Percentiles rank a stretch among this genome's conserved stretches.
Conservation (phyloP, 2,888 invertebrate species). For the Nemoura dubitans region DNA sequence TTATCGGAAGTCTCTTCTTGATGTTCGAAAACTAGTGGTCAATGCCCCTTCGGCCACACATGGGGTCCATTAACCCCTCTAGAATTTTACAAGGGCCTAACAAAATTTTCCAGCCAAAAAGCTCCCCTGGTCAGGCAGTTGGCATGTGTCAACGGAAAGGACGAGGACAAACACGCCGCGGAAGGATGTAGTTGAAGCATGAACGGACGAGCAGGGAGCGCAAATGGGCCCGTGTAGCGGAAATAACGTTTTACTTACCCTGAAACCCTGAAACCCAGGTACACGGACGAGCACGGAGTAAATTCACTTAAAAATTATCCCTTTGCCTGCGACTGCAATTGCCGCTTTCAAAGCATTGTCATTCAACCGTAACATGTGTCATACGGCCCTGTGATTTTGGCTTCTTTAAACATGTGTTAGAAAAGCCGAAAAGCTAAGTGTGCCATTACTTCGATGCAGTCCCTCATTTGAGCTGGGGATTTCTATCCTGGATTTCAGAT, state of each 20-base stretch:
- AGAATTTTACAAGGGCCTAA: background rate
- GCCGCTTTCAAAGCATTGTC: background rate
- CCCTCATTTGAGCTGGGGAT: too few relatives aligned
- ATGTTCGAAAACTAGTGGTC: background rate
- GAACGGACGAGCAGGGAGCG: background rate
- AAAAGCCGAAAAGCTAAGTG: background rate
- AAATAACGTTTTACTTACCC: background rate
- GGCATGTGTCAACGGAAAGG: background rate
- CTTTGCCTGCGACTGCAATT: background rate
- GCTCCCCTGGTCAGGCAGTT: background rate
- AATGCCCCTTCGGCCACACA: conserved; percentile 21
- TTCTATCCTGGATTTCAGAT: too few relatives aligned
- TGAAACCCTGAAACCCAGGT: background rate
- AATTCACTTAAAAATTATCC: background rate
- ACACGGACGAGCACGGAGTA: background rate
- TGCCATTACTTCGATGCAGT: background rate
- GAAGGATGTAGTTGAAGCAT: background rate
- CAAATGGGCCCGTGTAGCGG: background rate
- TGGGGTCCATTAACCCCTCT: conserved; percentile 25
- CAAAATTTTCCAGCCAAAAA: background rate
- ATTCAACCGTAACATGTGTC: background rate
- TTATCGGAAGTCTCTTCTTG: background rate
- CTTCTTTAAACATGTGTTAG: background rate
- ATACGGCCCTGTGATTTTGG: background rate
- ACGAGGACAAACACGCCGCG: background rate